phyloP scores from a whole-genome alignment of 92 coral and sea anemone species.

The Actinernus sp. region DNA sequence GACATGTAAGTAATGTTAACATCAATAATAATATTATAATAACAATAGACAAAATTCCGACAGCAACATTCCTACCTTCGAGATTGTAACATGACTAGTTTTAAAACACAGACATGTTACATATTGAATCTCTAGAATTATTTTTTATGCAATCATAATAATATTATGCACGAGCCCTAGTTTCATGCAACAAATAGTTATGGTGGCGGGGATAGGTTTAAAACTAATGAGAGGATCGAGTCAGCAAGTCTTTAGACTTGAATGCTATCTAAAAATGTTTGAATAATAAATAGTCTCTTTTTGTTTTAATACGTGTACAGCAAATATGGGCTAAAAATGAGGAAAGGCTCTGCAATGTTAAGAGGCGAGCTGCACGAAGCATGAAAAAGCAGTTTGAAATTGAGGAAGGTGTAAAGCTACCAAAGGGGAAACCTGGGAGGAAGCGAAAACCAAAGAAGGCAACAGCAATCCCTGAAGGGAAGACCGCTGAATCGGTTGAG shows the following conservation, averaged over 20 bases:
- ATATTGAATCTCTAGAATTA: background rate
- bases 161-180: background rate
- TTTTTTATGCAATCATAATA: background rate
- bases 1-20: constrained; percentile 71
- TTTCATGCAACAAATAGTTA: background rate
- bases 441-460: no score
- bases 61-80: no score
- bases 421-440: constrained; percentile 47
- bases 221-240: no score
- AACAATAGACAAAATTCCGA: no score
- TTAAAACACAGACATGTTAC: background rate
- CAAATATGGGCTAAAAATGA: constrained; percentile 41
- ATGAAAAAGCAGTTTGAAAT: constrained; percentile 23
- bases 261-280: no score
- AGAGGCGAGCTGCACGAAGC: constrained; percentile 19
- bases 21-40: no score
- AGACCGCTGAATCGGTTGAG: no score
- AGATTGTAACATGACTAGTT: background rate
- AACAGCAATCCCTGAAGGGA: no score
- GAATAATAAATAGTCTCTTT: no score
- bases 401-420: constrained; percentile 22
- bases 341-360: constrained; percentile 28
- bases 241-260: no score
- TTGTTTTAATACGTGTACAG: constrained; percentile 2
- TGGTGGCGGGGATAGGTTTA: no score